A percentile compares a stretch with the other conserved stretches of the same genome.
These are phyloP conservation scores for Fukomys damarensis DNA, from an alignment of 2,113 vertebrate genomes.

Conservation along the genomic window DNA sequence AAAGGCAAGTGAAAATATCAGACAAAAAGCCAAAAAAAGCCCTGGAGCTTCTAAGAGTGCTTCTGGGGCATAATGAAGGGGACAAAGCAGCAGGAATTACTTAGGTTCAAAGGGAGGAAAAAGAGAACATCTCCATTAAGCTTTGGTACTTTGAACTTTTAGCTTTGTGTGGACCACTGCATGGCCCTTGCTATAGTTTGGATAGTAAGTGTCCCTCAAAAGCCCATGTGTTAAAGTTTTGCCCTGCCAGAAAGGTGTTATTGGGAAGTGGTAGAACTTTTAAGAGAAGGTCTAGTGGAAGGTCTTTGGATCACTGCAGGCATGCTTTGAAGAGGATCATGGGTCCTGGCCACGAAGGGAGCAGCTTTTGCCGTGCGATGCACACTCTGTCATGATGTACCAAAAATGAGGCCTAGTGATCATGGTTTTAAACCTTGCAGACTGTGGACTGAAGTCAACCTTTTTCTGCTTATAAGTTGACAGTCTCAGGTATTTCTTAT, in stretches of 20 bases:
- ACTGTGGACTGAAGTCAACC: not conserved
- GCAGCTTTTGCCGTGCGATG: not conserved
- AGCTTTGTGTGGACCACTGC: not conserved
- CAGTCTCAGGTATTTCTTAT: not conserved
- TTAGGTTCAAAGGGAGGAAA: not conserved
- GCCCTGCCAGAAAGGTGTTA: not conserved
- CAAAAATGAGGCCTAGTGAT: not conserved
- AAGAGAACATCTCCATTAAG: not conserved
- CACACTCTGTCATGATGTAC: not conserved
- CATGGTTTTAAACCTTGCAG: not conserved
- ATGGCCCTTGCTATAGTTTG: not conserved
- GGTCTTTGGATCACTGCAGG: not conserved
- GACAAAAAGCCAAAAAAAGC: not conserved
- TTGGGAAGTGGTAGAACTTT: not conserved
- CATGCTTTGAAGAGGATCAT: not conserved
- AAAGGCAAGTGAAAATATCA: not conserved
- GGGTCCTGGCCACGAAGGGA: not conserved
- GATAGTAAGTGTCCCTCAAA: not conserved
- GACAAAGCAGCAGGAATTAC: rapidly evolving
- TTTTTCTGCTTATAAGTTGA: not conserved
- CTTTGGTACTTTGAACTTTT: not conserved
- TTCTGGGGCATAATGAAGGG: not conserved
- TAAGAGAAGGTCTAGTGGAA: not conserved
- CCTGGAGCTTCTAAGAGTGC: not conserved
- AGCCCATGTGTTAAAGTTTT: not conserved